These are phyloP conservation scores for Sinocyclocheilus anophthalmus DNA, from an alignment of 2,113 vertebrate species.

Conservation along the genomic window DNA sequence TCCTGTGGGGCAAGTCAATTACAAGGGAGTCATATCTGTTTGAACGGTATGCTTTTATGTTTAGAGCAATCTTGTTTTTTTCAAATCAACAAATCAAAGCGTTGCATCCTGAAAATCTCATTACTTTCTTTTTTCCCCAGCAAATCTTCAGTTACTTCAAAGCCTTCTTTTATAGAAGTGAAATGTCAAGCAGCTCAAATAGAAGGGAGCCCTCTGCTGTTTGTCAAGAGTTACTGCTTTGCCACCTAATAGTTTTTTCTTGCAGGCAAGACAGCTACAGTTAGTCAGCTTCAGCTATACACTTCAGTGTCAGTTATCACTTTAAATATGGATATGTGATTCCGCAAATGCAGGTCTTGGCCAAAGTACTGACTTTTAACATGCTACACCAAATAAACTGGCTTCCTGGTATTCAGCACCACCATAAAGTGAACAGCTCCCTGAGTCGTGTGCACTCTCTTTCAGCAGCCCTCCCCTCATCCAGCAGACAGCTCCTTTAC, in stretches of 20 bases:
- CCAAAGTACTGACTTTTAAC: constrained; percentile 5
- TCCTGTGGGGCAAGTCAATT: constrained; percentile 30
- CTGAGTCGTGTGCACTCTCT: neutral
- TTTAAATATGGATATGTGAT: neutral
- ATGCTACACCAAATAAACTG: neutral
- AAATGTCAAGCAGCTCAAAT: constrained; percentile 56
- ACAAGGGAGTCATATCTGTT: constrained; percentile 10
- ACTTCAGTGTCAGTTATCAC: neutral
- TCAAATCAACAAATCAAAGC: neutral
- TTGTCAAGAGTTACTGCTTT: constrained; percentile 47
- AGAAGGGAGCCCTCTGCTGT: constrained; percentile 64
- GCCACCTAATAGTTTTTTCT: neutral
- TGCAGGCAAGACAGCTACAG: neutral
- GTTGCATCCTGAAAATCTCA: constrained; percentile 7
- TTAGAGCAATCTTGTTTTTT: neutral
- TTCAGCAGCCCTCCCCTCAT: constrained; percentile 15
- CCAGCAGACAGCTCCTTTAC: constrained; percentile 40
- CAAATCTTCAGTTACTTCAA: constrained; percentile 20
- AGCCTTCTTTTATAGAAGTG: constrained; percentile 25
- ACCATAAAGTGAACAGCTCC: constrained; percentile 8
- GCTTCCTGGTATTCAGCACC: constrained; percentile 25
- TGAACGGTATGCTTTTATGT: neutral
- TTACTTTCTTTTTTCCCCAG: neutral
- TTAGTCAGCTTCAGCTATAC: neutral
- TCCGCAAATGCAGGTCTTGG: neutral